Base-by-base conservation (phyloP, 2,888 invertebrate species). In the Philereme transversata region DNA sequence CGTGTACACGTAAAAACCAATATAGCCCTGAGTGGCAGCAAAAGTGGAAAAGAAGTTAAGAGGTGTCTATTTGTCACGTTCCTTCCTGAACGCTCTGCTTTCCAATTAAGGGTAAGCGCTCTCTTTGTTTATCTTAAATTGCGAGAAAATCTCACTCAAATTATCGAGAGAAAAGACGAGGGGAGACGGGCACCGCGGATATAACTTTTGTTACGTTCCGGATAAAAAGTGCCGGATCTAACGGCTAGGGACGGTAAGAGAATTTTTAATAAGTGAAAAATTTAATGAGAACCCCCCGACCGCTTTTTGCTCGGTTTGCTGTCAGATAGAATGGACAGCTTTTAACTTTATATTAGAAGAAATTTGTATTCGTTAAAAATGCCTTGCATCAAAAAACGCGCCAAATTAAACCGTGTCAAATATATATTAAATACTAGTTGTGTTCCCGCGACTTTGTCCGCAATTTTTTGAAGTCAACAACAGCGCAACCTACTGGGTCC, bases 51-150 rank as follows among this genome's bases (percentile, higher is more conserved):
- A 91, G 90, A 92, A 92, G 90, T 91, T 91, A 91, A 92, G 91
- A 92, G 91, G 90, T 91, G 91, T 92, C 91, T 91, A 91, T 92
- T 92, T 92, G 91, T 92, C 91, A 92, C 91, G 91, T 91, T 90
- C 83, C 87, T 87, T 90, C 88, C 88, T 87, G 90, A 90, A 88
- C 88, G 88, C 78, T 90, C 90, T 89, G 92, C 92, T 91, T 90
- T 90, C 91, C 92, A 92, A 92, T 92, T 92, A 92, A 92, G 92
- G 89, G 88, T 91, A 90, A 91, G 90, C 90, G 89, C 85, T 88
- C 91, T 88, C 91, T 91, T 92, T 92, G 92, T 92, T 92, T 92
- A 92, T 92, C 91, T 92, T 91, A 91, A 91, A 91, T 90, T 91
- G 92, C 90, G 91, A 92, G 92, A 88, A 90, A 92, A 91, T 92